Base-by-base conservation (phyloP, 2,113 vertebrate species). In the Globicephala melas region DNA sequence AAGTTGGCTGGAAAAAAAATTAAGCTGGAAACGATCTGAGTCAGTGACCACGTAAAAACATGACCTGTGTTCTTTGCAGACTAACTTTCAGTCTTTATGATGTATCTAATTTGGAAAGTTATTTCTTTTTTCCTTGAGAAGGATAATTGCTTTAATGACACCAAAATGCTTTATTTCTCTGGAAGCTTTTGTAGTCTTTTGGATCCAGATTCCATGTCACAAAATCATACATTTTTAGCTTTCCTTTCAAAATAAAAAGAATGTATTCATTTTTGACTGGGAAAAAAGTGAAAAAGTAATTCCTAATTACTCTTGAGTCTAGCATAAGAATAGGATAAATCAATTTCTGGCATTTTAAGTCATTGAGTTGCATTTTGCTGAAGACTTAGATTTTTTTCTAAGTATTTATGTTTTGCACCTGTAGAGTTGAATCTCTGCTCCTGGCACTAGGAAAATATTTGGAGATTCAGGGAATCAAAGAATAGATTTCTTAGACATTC, bases 261-360 rank as follows among this genome's bases (percentile, higher is more conserved):
- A 63, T 44, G 25, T 2, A 36, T 89, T 94, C 4, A 28, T 88
- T 87, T 70, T 58, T 89, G 41, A 62, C 68, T 60, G 21, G 23
- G 38, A 41, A 94, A 94, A 95, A 95, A 73, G 60, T 80, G 10
- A 18, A 80, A 80, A 93, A 92, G 8, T 47, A 81, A 90, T 98
- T 70, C 26, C 26, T 53, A 88, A 63, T 94, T 82, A 71, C 28
- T 89, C 26, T 6, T 38, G 23, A 50, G 68, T 92, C 38, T 89
- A 70, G 36, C 33, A 38, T 26, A 70, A 70, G 79, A 73, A 90
- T 44, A 50, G n/a, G n/a, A 41, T 70, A 87, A 77, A 92, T 73
- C 6, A 38, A 31, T 53, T 41, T 82, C 38, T 47, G 38, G 15
- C 28, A 85, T 60, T 93, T 94, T 36, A 92, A 83, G 41, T 83